Evolutionary conservation across 2,797 vertebrate species (phyloP), one percentile per base, ranked within the genome.

Genomic region (Oreochromis grahami): DNA sequence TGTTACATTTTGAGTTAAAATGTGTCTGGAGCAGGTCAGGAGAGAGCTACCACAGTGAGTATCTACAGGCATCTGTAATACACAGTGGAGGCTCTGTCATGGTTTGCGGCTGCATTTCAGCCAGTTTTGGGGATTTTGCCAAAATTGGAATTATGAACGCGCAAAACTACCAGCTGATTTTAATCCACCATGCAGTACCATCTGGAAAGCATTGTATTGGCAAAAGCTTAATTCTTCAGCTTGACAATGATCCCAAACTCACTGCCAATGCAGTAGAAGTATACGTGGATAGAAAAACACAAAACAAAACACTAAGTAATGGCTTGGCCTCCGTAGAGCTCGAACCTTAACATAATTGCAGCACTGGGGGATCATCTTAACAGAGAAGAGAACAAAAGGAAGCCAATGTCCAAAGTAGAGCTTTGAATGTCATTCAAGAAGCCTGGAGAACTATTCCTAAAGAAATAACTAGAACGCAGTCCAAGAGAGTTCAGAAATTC

Each of bases 131-230:
- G 9, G 43, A 48, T 50, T 48, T 72, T 43, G 12, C n/a, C 36
- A 2, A 29, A 72, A 48, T 17, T 72, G 26, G 43, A 72, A 13
- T 1, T 5, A 72, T 48, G 6, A 17, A 15, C 3, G 0, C 0
- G 4, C 14, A 48, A 70, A 48, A 48, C 14, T 26, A 17, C 24
- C 4, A 17, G 1, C 41, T 12, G 41, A 1, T 72, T 48, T 32
- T 48, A 26, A 72, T 19, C 68, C 68, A 1, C 24, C 68, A 19
- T 48, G 9, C 26, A 48, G 6, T 72, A 29, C 41, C 15, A 48
- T 72, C 41, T 72, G 21, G 21, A 7, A 70, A 70, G 41, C 21
- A 45, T 17, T 43, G 8, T 21, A 17, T 45, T 70, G 65, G 9
- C 29, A 70, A 26, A 15, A 45, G 1, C 0, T 45, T 29, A 15